Evolutionary conservation across 1,140 invertebrate genomes (phyloP).

Genomic region (Panagrolaimus sp.): DNA sequence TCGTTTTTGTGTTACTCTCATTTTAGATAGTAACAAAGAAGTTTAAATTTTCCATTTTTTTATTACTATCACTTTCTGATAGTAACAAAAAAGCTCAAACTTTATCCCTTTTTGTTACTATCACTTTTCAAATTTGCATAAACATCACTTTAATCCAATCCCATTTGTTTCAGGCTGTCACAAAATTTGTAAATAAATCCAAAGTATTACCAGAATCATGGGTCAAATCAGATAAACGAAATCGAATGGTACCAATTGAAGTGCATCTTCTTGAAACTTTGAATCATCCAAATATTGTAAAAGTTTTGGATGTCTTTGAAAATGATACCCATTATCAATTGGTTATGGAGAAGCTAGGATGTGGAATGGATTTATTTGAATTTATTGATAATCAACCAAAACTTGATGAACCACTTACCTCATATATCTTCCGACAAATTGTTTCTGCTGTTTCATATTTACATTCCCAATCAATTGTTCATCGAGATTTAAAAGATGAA

Average conservation of each 20-base stretch:
- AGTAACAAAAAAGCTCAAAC: too few relatives aligned
- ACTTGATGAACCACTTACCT: slow-evolving; percentile 70
- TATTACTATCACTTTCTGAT: too few relatives aligned
- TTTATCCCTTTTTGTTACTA: background rate
- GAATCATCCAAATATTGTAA: slow-evolving; percentile 71
- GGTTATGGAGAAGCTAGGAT: slow-evolving; percentile 76
- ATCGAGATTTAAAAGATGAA: slow-evolving; percentile 84
- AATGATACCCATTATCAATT: slow-evolving; percentile 71
- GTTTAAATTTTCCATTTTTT: too few relatives aligned
- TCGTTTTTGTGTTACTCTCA: too few relatives aligned
- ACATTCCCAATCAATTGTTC: slow-evolving; percentile 87
- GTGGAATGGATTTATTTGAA: slow-evolving; percentile 74
- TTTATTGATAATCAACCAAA: slow-evolving; percentile 71
- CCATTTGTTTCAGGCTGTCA: slow-evolving; percentile 64
- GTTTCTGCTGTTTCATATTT: slow-evolving; percentile 91
- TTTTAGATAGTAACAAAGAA: too few relatives aligned
- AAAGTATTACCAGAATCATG: slow-evolving; percentile 71
- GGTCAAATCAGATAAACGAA: slow-evolving; percentile 60
- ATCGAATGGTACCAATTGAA: slow-evolving; percentile 67
- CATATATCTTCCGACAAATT: slow-evolving; percentile 79
- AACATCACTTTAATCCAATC: background rate
- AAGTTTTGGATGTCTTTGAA: slow-evolving; percentile 71
- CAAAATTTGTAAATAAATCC: slow-evolving; percentile 71
- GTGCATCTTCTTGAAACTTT: slow-evolving; percentile 68
- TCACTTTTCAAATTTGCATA: background rate